Base-by-base conservation (phyloP, 2,888 invertebrate species). In the Eupithecia centaureata region DNA sequence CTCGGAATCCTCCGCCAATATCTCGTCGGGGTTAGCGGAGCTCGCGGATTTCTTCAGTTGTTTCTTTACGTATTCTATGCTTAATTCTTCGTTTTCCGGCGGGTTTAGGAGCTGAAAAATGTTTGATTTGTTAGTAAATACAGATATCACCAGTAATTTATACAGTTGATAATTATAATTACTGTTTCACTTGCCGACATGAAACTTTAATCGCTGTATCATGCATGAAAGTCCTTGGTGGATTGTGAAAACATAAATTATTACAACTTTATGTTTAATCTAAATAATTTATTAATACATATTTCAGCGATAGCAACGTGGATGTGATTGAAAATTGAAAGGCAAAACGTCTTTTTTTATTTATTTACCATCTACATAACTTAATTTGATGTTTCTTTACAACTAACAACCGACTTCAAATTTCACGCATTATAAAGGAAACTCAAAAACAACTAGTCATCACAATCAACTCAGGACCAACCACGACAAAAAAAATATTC, bases 1-100 rank as follows among this genome's bases (percentile, higher is more conserved):
- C 79, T 98, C 98, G 0, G 98, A 97, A 79, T 98, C 97, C 78
- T 96, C 96, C 0, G 97, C 97, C 74, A 98, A 94, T 56, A 98
- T 95, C 67, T 97, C 96, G 62, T 97, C 96, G 8, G 96, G 81
- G 75, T 96, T 95, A 1, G 94, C 94, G 1, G 87, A 84, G 52
- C 82, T 84, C 2, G 86, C 84, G 63, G 88, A 86, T 82, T 94
- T 95, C 74, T 94, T 94, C 72, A 97, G 94, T 79, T 95, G 95
- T 65, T 94, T 94, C 78, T 96, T 95, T 0, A 99, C 95, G 76
- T 95, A 94, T 1, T 95, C 95, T 0, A 96, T 89, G 0, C 94
- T 94, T 0, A 98, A 89, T 8, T 72, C 75, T 57, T 87, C 87
- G 5, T 85, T 83, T 83, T 86, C 74, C 42, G 81, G 59, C 1